Evolutionary conservation across 2,888 invertebrate genomes (phyloP).

Genomic region (Pedicia rivosa): DNA sequence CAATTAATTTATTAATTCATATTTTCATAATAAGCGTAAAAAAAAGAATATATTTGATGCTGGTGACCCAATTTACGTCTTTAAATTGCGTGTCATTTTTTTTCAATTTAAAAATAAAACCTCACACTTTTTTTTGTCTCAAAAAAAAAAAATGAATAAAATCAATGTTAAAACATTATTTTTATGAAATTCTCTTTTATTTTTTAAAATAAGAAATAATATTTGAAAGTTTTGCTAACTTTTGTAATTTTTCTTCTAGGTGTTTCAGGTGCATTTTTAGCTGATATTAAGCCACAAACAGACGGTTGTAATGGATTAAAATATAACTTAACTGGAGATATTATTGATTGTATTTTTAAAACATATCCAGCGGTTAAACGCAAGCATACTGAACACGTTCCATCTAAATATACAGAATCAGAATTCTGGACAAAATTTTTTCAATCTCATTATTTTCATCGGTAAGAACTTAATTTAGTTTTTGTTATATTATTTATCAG

Average conservation of each 20-base stretch:
- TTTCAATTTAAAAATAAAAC: too few species aligned
- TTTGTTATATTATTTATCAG: conserved; percentile 16
- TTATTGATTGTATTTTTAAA: conserved; percentile 96
- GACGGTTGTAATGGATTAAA: conserved; percentile 94
- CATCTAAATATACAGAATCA: conserved; percentile 83
- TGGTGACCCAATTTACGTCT: too few species aligned
- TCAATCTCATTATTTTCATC: conserved; percentile 97
- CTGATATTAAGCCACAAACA: conserved; percentile 92
- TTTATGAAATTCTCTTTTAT: neutral
- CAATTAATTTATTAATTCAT: too few species aligned
- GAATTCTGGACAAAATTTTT: conserved; percentile 99
- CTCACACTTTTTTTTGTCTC: neutral
- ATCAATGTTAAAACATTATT: conserved; percentile 1
- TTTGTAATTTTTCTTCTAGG: conserved; percentile 27
- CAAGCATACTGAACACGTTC: conserved; percentile 94
- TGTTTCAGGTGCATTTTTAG: conserved; percentile 61
- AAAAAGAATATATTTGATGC: too few species aligned
- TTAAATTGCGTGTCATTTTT: too few species aligned
- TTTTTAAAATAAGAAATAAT: conserved; percentile 1
- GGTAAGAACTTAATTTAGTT: too few species aligned
- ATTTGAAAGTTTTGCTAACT: neutral
- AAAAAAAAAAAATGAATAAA: neutral
- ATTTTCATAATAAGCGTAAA: too few species aligned
- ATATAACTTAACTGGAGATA: conserved; percentile 92
- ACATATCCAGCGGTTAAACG: conserved; percentile 97